Conservation (phyloP, 1,140 invertebrate genomes). For the Hermatobates lingyangjiaoensis region DNA sequence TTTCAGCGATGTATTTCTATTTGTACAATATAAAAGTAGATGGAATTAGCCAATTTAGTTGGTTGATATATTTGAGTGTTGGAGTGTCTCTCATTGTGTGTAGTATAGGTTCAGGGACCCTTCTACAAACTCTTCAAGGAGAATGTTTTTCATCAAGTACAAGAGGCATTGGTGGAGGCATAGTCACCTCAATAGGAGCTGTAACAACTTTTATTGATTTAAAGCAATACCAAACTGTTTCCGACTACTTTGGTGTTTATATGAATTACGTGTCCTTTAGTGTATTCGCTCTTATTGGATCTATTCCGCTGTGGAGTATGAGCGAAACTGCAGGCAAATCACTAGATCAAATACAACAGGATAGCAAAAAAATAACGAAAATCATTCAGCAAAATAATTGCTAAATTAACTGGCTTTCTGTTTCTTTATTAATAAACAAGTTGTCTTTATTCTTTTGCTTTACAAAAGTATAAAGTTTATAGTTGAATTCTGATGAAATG, state of each 20-base stretch:
- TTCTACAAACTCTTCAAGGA: conserved; percentile 26
- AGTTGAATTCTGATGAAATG: no score
- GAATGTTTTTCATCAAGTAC: conserved; percentile 28
- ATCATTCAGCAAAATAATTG: no score
- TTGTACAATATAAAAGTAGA: not conserved
- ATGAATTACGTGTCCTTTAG: conserved; percentile 36
- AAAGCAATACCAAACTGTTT: conserved; percentile 26
- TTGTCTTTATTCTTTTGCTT: no score
- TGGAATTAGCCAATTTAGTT: conserved; percentile 12
- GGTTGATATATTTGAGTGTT: conserved; percentile 22
- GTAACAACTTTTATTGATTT: conserved; percentile 22
- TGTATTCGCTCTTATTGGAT: conserved; percentile 30
- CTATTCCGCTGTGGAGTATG: conserved; percentile 34
- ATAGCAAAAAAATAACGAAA: conserved; percentile 13
- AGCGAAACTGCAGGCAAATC: conserved; percentile 69
- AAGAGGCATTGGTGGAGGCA: conserved; percentile 25
- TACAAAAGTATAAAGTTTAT: no score
- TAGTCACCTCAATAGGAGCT: conserved; percentile 25
- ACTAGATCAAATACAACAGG: conserved; percentile 35
- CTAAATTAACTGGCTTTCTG: no score
- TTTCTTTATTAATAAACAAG: no score
- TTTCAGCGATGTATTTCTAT: conserved; percentile 1
- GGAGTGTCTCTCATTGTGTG: conserved; percentile 24
- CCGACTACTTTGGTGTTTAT: conserved; percentile 28
- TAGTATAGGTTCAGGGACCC: conserved; percentile 25